Evolutionary conservation across 2,888 invertebrate species (phyloP), one percentile per base, ranked within the genome.

Genomic region (Oscheius sp.): DNA sequence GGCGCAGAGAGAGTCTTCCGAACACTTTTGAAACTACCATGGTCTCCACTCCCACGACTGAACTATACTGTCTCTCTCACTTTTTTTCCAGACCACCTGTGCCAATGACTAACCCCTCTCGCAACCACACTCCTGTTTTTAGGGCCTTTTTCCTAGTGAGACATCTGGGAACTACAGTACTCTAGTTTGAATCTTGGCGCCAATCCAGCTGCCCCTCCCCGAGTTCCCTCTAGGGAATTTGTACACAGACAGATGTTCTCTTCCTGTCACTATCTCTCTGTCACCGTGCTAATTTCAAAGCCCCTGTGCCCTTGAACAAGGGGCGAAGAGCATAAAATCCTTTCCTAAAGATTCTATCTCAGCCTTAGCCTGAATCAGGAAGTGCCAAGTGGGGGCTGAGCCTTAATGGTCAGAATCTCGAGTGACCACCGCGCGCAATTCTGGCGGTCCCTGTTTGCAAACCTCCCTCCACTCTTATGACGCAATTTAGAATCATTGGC

Each of bases 341-440:
- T 13, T 7, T n/a, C 60, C n/a, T 37, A 60, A 60, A 60, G 29
- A 11, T 37, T 35, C n/a, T 35, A 35, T 35, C 33, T 10, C 37
- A n/a, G 5, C 37, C 33, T 35, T 1, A 37, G 13, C 11, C 58
- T 58, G 13, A 11, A 37, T 10, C 60, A 60, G 60, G 60, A 60
- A 60, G 37, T 37, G 60, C 37, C 60, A 60, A 60, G 60, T 35
- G 35, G 60, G 13, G 60, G 42, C 42, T 5, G 42, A 42, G 42
- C 42, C 42, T 37, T 60, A 60, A 60, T 60, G 60, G 60, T 60
- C 60, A 60, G 60, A 60, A 60, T 60, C 60, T 60, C 60, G 37
- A 60, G 37, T 60, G 60, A 60, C 60, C 37, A 60, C 9, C 35
- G 42, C 42, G 42, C 42, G 42, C 42, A 42, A 42, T 42, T 42